Percentiles rank a stretch among this genome's conserved stretches.
phyloP scores from a whole-genome alignment of 2,113 vertebrate genomes.

The Donacobius atricapilla region DNA sequence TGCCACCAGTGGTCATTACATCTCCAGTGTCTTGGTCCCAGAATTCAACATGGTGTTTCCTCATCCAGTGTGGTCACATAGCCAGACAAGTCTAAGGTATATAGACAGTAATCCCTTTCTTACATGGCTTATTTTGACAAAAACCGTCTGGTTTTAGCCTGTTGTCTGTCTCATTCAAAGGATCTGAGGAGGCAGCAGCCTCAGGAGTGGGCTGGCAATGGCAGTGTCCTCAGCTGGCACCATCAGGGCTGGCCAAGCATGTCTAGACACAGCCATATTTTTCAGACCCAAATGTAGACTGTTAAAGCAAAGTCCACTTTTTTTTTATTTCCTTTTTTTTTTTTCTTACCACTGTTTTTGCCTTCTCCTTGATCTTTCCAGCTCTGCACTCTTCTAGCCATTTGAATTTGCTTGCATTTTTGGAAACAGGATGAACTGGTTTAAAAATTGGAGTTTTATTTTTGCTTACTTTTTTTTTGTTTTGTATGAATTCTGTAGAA shows the following conservation, averaged over 20 bases:
- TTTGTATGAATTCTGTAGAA: not conserved
- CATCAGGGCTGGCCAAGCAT: not conserved
- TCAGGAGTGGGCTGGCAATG: not conserved
- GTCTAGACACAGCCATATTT: not conserved
- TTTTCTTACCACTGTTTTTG: not conserved
- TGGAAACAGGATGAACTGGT: not conserved
- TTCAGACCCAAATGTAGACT: not conserved
- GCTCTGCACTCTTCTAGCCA: not conserved
- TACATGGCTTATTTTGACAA: not conserved
- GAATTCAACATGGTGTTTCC: not conserved
- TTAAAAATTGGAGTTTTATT: not conserved
- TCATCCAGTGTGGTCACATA: not conserved
- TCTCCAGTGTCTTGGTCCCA: not conserved
- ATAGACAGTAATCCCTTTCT: not conserved
- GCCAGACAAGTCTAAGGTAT: not conserved
- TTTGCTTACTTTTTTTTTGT: not conserved
- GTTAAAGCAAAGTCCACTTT: not conserved
- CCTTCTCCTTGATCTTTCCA: constrained; percentile 10
- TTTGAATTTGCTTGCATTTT: not conserved
- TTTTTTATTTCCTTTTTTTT: not conserved
- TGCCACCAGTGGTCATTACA: not conserved
- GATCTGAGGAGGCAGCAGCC: not conserved
- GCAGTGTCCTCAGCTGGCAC: not conserved
- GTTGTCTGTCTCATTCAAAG: not conserved
- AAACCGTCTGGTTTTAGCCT: not conserved